A percentile compares a stretch with the other conserved stretches of the same genome.
phyloP scores from a whole-genome alignment of 2,797 vertebrate species.

The Gymnothorax javanicus region DNA sequence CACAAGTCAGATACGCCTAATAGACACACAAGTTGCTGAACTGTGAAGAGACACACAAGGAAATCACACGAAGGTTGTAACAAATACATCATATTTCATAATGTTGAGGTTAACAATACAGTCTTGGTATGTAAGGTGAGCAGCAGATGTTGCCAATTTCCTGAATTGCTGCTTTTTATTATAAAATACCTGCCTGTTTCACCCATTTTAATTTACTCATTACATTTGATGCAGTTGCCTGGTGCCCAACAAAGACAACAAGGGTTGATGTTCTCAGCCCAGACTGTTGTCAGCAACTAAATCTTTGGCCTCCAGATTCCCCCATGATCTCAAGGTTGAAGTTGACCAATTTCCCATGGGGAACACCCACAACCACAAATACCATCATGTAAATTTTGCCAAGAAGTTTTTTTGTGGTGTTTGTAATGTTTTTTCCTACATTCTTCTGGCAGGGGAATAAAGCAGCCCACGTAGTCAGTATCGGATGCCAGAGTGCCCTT shows the following conservation, averaged over 20 bases:
- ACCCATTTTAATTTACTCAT: background rate
- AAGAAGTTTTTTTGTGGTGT: background rate
- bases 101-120: background rate
- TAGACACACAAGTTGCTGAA: no score
- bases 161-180: no score
- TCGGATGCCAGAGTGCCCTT: background rate
- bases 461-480: background rate
- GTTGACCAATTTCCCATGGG: background rate
- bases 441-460: conserved; percentile 9
- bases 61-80: background rate
- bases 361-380: conserved; percentile 23
- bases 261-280: background rate
- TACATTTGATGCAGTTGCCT: background rate
- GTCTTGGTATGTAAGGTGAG: background rate
- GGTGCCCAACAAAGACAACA: background rate
- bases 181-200: background rate
- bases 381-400: background rate
- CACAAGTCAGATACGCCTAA: no score
- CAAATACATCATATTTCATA: background rate
- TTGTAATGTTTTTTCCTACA: background rate
- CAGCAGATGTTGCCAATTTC: background rate
- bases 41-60: no score
- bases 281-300: background rate
- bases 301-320: background rate
- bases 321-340: background rate